A percentile compares a stretch with the other conserved stretches of the same genome.
These are phyloP conservation scores for Syrmaticus mikado DNA, from an alignment of 2,113 vertebrate species.

Conservation along the genomic window DNA sequence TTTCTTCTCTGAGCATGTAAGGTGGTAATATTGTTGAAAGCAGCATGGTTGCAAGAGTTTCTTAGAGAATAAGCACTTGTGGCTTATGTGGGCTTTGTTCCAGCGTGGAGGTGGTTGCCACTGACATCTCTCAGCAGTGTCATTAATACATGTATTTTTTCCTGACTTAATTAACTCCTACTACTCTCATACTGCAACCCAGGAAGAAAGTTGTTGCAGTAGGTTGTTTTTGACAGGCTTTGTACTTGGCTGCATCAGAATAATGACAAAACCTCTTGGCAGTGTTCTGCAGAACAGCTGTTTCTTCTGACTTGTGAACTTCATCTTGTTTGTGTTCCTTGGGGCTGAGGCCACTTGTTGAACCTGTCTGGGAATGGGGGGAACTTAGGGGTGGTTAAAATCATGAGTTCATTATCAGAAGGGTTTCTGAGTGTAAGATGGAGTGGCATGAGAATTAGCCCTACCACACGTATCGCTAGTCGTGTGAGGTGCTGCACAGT, in stretches of 20 bases:
- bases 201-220: not conserved
- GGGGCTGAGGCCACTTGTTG: not conserved
- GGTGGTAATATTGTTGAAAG: not conserved
- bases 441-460: not conserved
- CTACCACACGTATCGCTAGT: not conserved
- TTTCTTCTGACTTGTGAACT: not conserved
- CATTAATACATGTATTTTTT: not conserved
- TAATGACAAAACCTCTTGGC: not conserved
- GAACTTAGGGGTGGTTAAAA: not conserved
- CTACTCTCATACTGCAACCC: not conserved
- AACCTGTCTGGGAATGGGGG: not conserved
- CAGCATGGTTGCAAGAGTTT: not conserved
- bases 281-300: not conserved
- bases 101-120: slow-evolving; percentile 22
- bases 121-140: not conserved
- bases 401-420: not conserved
- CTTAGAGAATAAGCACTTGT: not conserved
- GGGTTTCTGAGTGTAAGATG: not conserved
- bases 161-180: not conserved
- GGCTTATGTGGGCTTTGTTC: not conserved
- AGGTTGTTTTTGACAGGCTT: not conserved
- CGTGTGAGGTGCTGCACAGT: not conserved
- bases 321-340: not conserved
- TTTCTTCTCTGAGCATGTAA: not conserved
- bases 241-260: not conserved